These are phyloP conservation scores for Sesamia nonagrioides DNA, from an alignment of 1,140 invertebrate species.

Conservation along the genomic window DNA sequence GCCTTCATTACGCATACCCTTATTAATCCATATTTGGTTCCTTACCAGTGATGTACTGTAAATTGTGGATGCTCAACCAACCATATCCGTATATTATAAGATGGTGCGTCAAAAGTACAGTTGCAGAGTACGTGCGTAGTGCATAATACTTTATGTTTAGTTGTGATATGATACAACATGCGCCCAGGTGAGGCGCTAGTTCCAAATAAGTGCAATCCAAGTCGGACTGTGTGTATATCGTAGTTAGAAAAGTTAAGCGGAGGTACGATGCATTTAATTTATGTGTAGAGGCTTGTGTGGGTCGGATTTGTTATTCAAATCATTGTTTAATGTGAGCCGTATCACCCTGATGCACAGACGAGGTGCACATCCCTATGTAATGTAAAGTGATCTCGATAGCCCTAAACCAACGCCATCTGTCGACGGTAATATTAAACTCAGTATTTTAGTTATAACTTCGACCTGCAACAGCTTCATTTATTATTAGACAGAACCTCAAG, in stretches of 20 bases:
- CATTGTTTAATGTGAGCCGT: neutral
- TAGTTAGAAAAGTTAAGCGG: conserved; percentile 83
- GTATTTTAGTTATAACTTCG: conserved; percentile 1
- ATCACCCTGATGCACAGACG: too few relatives aligned
- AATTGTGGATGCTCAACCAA: conserved; percentile 60
- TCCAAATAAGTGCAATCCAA: conserved; percentile 80
- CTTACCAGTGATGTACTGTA: conserved; percentile 23
- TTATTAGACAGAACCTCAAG: conserved; percentile 38
- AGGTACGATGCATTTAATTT: conserved; percentile 83
- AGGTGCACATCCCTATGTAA: too few relatives aligned
- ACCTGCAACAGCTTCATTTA: conserved; percentile 37
- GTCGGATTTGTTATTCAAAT: conserved; percentile 73
- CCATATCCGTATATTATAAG: conserved; percentile 81
- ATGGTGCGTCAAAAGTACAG: conserved; percentile 72
- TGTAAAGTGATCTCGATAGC: neutral
- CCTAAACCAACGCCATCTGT: neutral
- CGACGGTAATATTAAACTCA: conserved; percentile 1
- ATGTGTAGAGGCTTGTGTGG: conserved; percentile 67
- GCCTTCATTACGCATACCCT: neutral
- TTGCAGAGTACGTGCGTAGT: conserved; percentile 67
- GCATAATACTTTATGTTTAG: conserved; percentile 80
- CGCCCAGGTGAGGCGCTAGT: conserved; percentile 66
- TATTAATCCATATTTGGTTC: neutral
- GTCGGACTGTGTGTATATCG: conserved; percentile 78
- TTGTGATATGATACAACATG: conserved; percentile 77